Base-by-base conservation (phyloP, 1,140 invertebrate genomes). In the Oscheius sp. region DNA sequence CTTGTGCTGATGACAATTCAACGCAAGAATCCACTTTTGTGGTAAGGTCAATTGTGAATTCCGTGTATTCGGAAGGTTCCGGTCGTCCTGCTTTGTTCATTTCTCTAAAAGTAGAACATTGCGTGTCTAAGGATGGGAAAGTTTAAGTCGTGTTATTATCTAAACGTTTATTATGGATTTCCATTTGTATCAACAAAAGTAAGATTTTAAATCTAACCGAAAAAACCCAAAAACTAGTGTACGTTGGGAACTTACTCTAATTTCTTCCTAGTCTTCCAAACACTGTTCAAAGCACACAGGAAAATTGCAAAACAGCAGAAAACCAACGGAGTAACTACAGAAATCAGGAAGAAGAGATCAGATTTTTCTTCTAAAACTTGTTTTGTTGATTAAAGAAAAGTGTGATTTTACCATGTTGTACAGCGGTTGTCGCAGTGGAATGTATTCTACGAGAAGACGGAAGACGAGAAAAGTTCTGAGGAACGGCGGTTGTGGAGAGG, bases 271-370 rank as follows among this genome's bases (percentile, higher is more conserved):
- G 71, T 73, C 36, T 73, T 73, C 71, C 71, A 73, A 18, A 72
- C 36, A 46, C 69, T 59, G 35, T 66, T 73, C 29, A 73, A 20
- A 26, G 71, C 71, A 32, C 71, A 73, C 10, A 73, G 23, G 26
- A 73, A 67, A 23, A 73, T 73, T 26, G 71, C 71, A 67, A 73
- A 67, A 38, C 71, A 73, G 71, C 71, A 73, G 52, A 73, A 65
- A 31, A 73, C 31, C 18, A 73, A 64, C 23, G 71, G 71, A 20
- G 65, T 34, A 34, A 73, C 65, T 2, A 73, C 71, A 52, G 62
- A 65, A 20, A 73, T 42, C 36, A 63, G 36, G 64, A 73, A 73
- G 49, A 73, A 73, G 52, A 73, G 32, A 20, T 73, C 71, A 58
- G 71, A 73, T 2, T 62, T 55, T 15, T 64, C 59, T 38, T 68